Evolutionary conservation across 2,888 invertebrate genomes (phyloP), one percentile per base, ranked within the genome.

Genomic region (Esperia sulphurella): DNA sequence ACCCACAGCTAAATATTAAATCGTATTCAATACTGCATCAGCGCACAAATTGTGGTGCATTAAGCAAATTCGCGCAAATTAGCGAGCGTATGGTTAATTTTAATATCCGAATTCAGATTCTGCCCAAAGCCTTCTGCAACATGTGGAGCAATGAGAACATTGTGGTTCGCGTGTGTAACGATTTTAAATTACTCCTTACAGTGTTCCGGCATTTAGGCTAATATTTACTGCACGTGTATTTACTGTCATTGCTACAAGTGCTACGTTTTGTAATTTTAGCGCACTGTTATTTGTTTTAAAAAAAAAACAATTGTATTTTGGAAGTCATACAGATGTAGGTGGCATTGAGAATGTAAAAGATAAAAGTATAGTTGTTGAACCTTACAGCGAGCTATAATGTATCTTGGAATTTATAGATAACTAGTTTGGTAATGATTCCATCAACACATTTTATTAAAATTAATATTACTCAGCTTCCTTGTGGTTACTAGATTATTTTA

Each of bases 51-150:
- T 76, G 75, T 60, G 54, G 64, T 58, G 67, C 73, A 80, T 80
- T 80, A 81, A 77, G 73, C 71, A 75, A 80, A 83, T 83, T 81
- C 66, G 68, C 58, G 46, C 68, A 77, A 80, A 81, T 80, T 82
- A 80, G 75, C 68, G 60, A 68, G 60, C 63, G 67, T 67, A 65
- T 63, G 68, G 68, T 65, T 71, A 75, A 79, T 75, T 71, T 74
- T 71, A 69, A 70, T 62, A 28, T 41, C 41, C 12, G 65, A 67
- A 66, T 66, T 65, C 65, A 67, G 63, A 66, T 67, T 65, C 61
- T 41, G 61, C 69, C 48, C 50, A 59, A 55, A 65, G 55, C 65
- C 59, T 50, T 48, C 53, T 56, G 61, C 59, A 63, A 63, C 71
- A 58, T 64, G 58, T 45, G 53, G 47, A 60, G 49, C 56, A 57